phyloP scores from a whole-genome alignment of 2,888 invertebrate species.

The Netelia fuscicornis region DNA sequence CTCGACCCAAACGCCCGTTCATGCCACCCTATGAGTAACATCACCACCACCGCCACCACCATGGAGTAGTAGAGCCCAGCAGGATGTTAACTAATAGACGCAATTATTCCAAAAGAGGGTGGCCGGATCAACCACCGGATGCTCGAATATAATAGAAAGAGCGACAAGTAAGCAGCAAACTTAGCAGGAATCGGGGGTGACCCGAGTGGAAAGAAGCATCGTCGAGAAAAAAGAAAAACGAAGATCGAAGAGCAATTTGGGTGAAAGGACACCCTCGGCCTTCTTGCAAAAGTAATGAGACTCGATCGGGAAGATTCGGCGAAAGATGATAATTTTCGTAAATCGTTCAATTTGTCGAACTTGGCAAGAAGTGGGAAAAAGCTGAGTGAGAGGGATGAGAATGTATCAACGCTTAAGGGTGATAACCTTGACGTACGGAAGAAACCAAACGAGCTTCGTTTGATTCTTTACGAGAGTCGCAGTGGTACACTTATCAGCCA shows the following conservation, averaged over 20 bases:
- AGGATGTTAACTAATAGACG: conserved; percentile 70
- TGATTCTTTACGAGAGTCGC: neutral
- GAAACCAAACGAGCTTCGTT: conserved; percentile 37
- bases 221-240: conserved; percentile 1
- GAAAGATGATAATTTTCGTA: conserved; percentile 71
- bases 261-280: neutral
- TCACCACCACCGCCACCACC: conserved; percentile 19
- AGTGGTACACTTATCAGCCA: neutral
- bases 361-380: neutral
- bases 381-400: conserved; percentile 1
- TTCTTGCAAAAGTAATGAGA: conserved; percentile 61
- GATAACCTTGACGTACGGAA: neutral
- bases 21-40: conserved; percentile 38
- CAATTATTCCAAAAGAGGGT: conserved; percentile 68
- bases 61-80: conserved; percentile 18
- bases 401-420: neutral
- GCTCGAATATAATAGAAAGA: conserved; percentile 54
- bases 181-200: neutral
- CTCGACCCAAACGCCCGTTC: conserved; percentile 10
- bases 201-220: neutral
- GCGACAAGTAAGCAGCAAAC: conserved; percentile 20
- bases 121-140: conserved; percentile 6
- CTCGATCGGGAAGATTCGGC: conserved; percentile 44
- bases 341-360: conserved; percentile 74
- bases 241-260: conserved; percentile 17